Percentiles rank a stretch among this genome's conserved stretches.
Conservation (phyloP, 2,113 vertebrate species). For the Sisor rabdophorus region DNA sequence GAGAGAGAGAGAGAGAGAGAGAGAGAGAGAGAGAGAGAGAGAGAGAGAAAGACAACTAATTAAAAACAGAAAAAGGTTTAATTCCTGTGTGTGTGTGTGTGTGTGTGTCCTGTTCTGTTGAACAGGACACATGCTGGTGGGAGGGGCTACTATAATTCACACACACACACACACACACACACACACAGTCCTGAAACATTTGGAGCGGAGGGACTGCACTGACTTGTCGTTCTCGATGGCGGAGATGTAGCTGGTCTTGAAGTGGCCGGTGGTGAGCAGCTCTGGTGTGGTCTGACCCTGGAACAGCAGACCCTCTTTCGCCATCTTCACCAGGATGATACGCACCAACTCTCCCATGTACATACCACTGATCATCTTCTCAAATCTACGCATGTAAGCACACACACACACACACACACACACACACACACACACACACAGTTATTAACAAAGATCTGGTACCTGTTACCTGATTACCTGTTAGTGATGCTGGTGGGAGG, state of each 20-base stretch:
- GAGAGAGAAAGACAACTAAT: no score
- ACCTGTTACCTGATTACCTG: neutral
- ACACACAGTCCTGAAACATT: neutral
- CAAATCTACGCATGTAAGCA: constrained; percentile 75
- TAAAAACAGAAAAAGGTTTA: no score
- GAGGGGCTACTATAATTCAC: no score
- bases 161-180: constrained; percentile 1
- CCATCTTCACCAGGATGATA: constrained; percentile 92
- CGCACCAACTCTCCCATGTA: constrained; percentile 97
- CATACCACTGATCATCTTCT: constrained; percentile 99
- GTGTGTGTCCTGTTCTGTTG: no score
- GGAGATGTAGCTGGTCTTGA: constrained; percentile 83
- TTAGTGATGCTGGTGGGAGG: neutral
- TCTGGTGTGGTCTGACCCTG: constrained; percentile 74
- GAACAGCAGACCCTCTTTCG: constrained; percentile 83
- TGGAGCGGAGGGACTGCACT: constrained; percentile 47
- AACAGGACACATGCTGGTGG: no score
- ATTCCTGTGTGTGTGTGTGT: no score
- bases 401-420: neutral
- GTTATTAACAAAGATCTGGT: neutral
- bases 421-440: neutral
- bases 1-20: no score
- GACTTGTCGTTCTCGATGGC: constrained; percentile 80
- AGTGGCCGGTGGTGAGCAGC: constrained; percentile 78
- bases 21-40: no score